These are phyloP conservation scores for Myiopsitta monachus DNA, from an alignment of 2,113 vertebrate species.

Conservation along the genomic window DNA sequence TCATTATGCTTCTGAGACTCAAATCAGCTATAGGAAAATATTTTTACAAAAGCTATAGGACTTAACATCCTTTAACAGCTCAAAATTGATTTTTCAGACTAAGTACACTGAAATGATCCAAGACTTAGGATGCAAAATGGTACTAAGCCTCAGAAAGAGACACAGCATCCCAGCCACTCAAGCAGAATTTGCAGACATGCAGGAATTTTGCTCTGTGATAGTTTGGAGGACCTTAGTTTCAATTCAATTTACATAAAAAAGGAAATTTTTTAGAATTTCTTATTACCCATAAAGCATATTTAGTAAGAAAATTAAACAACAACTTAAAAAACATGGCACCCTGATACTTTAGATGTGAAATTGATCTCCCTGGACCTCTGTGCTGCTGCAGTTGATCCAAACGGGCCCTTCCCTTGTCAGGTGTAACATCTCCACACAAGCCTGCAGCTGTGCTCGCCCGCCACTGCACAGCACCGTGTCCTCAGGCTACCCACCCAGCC, in stretches of 20 bases:
- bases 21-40: neutral
- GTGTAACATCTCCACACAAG: neutral
- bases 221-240: neutral
- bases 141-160: neutral
- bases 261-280: neutral
- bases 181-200: neutral
- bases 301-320: neutral
- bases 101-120: neutral
- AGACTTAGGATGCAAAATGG: neutral
- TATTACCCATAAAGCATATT: neutral
- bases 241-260: neutral
- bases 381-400: neutral
- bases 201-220: neutral
- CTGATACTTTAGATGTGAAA: neutral
- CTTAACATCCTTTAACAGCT: neutral
- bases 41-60: neutral
- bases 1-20: neutral
- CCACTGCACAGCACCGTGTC: neutral
- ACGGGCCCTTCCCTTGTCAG: neutral
- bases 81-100: neutral
- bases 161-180: neutral
- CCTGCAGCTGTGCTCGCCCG: neutral
- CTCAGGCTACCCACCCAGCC: neutral
- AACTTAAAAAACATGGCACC: neutral
- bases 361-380: neutral